Evolutionary conservation across 2,113 vertebrate species (phyloP).

Genomic region (Neolamprologus cancellatus): DNA sequence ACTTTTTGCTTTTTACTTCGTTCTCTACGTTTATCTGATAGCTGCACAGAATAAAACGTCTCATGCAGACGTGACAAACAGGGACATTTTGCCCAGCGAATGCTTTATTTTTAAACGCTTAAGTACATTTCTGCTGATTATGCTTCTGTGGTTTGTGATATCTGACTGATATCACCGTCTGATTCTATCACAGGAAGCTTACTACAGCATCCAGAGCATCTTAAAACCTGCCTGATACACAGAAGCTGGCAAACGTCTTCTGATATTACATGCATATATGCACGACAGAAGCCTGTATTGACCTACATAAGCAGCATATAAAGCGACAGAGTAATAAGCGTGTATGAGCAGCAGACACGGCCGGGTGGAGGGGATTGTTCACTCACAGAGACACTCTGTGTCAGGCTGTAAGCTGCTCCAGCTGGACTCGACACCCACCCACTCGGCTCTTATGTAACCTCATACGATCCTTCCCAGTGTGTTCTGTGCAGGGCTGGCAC

Average conservation of each 20-base stretch:
- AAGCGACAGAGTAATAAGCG: not conserved
- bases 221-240: not conserved
- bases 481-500: not conserved
- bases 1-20: accelerated
- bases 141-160: not conserved
- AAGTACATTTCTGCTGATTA: not conserved
- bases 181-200: not conserved
- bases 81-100: not conserved
- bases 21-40: not conserved
- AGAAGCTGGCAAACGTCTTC: not conserved
- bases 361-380: constrained; percentile 23
- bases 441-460: constrained; percentile 53
- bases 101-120: not conserved
- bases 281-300: not conserved
- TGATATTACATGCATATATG: not conserved
- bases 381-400: constrained; percentile 28
- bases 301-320: constrained; percentile 16
- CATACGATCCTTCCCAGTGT: constrained; percentile 15
- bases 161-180: not conserved
- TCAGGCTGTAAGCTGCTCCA: constrained; percentile 51
- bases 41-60: not conserved
- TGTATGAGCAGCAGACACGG: not conserved
- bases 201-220: not conserved
- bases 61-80: not conserved
- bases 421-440: constrained; percentile 60